Evolutionary conservation across 2,888 invertebrate genomes (phyloP).

Genomic region (Calliphora vomitoria): DNA sequence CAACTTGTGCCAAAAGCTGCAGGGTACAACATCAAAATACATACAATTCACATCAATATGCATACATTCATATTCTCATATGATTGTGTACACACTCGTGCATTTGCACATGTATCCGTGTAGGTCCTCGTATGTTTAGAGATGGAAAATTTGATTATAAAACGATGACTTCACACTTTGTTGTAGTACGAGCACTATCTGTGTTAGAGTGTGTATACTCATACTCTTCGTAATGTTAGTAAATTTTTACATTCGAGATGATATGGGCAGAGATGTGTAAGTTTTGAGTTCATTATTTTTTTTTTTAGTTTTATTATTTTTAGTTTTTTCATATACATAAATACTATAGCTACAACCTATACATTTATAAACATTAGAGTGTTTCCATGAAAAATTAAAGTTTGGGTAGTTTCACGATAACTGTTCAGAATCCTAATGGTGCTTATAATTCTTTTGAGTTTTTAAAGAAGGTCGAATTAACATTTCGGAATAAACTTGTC

Average conservation of each 20-base stretch:
- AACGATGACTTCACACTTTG: slow-evolving; percentile 83
- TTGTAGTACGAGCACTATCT: slow-evolving; percentile 22
- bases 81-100: not conserved
- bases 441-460: too few species aligned
- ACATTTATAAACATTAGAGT: not conserved
- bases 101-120: slow-evolving; percentile 14
- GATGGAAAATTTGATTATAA: slow-evolving; percentile 82
- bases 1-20: not conserved
- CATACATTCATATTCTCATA: not conserved
- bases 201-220: not conserved
- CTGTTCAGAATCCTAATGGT: too few species aligned
- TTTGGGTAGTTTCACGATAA: too few species aligned
- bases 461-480: too few species aligned
- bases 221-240: not conserved
- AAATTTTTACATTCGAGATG: not conserved
- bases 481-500: too few species aligned
- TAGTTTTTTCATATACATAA: not conserved
- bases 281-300: not conserved
- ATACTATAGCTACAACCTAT: not conserved
- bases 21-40: not conserved
- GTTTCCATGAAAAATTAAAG: not conserved
- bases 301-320: not conserved
- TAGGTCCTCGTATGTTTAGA: slow-evolving; percentile 52
- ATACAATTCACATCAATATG: not conserved
- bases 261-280: not conserved